Evolutionary conservation across 2,113 vertebrate species (phyloP).

Genomic region (Sitta europaea): DNA sequence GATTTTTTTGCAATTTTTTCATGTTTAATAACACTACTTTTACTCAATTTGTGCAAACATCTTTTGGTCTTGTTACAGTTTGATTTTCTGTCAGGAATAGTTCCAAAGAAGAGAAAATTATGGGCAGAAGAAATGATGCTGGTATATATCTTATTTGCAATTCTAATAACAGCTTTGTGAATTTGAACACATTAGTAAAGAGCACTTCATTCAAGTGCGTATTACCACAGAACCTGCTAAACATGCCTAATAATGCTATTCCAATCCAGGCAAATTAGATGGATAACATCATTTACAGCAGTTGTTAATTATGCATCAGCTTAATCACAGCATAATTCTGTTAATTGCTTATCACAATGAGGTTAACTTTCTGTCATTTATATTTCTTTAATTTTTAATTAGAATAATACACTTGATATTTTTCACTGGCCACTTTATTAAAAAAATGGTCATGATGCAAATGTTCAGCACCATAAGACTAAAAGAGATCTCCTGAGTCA

Average conservation of each 20-base stretch:
- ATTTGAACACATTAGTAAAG: constrained; percentile 22
- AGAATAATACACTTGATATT: background rate
- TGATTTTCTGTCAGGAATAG: constrained; percentile 8
- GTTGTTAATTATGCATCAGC: constrained; percentile 19
- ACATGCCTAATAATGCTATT: background rate
- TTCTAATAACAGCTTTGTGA: constrained; percentile 35
- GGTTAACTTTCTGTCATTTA: constrained; percentile 3
- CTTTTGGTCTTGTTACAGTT: constrained; percentile 2
- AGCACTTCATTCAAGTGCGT: constrained; percentile 50
- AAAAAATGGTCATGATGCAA: background rate
- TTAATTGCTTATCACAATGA: constrained; percentile 10
- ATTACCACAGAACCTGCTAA: constrained; percentile 14
- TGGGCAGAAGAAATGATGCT: background rate
- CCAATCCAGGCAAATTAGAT: background rate
- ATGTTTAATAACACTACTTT: background rate
- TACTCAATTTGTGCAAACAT: constrained; percentile 5
- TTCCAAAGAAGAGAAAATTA: constrained; percentile 7
- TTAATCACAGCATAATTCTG: background rate
- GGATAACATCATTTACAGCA: background rate
- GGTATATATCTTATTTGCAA: constrained; percentile 22
- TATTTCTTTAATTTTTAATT: constrained; percentile 9
- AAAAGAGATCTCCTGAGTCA: background rate
- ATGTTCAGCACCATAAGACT: background rate
- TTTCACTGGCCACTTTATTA: background rate
- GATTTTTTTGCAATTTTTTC: background rate